Evolutionary conservation across 2,113 vertebrate genomes (phyloP), one percentile per base, ranked within the genome.

Genomic region (Cyphomyrus plagiostoma): DNA sequence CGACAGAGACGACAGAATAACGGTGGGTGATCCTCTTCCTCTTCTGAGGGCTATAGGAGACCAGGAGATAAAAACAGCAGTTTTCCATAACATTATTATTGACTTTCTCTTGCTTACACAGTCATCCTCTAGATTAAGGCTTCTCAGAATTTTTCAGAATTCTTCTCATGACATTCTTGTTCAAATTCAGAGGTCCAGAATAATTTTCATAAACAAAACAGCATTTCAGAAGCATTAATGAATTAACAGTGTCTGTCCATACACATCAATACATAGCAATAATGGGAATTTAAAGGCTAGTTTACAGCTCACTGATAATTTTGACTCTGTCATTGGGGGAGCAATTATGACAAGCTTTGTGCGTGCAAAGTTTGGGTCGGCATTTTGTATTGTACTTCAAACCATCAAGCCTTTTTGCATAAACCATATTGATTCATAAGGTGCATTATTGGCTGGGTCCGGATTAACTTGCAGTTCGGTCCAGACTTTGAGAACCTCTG

Each of bases 1-100:
- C 52, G 98, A 99, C 92, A 97, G 94, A 52, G 98, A 99, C 89
- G 98, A 99, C 89, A 96, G 98, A 90, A 97, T 99, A 92, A 99
- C 97, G 46, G 98, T 99, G 91, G 96, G 97, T 96, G 26, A 56
- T 9, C 2, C 23, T 5, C 30, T 53, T 15, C 10, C 30, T 52
- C 8, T 11, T n/a, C 42, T 85, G 85, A 39, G 13, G 13, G 35
- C 70, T 56, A 50, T 49, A 17, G 48, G 48, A 17, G 48, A 30
- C 35, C 19, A 35, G 35, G 6, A 42, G 35, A 80, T 39, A 80
- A 5, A 80, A 80, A 39, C 4, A 80, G 15, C 35, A 35, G 30
- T 42, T 80, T 42, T 80, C 74, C 6, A 2, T 80, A 80, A 80
- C 35, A 80, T 17, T 80, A 6, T 39, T 39, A 39, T 19, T 80